phyloP scores from a whole-genome alignment of 2,888 invertebrate species.

The Melanchra persicariae region DNA sequence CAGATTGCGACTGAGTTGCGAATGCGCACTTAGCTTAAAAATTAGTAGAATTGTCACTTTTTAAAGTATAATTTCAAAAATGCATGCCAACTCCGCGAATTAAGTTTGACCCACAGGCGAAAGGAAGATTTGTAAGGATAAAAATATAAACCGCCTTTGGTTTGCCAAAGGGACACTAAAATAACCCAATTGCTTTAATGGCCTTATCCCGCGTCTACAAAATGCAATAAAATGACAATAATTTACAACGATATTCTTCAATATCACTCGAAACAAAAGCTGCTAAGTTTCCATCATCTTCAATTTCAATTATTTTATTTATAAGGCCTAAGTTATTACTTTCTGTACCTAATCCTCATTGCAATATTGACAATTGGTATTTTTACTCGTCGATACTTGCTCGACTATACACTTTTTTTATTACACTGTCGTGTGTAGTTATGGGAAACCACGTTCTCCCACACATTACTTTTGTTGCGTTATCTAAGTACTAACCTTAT shows the following conservation, averaged over 20 bases:
- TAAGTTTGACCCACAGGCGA: too few species aligned
- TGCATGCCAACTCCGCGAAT: too few species aligned
- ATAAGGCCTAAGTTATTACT: not conserved
- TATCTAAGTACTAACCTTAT: constrained; percentile 54
- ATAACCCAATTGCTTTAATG: not conserved
- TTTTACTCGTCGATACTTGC: constrained; percentile 12
- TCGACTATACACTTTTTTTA: constrained; percentile 18
- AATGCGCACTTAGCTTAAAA: too few species aligned
- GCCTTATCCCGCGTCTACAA: too few species aligned
- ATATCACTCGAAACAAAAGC: not conserved
- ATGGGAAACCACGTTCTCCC: constrained; percentile 56
- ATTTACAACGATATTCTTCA: not conserved
- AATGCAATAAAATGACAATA: not conserved
- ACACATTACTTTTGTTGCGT: constrained; percentile 56
- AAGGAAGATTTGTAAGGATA: not conserved
- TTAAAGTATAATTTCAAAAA: too few species aligned
- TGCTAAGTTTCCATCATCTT: constrained; percentile 2
- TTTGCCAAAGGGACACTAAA: too few species aligned
- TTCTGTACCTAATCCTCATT: not conserved
- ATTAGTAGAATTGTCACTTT: too few species aligned
- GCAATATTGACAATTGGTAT: not conserved
- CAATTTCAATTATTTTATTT: not conserved
- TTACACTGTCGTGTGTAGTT: constrained; percentile 14
- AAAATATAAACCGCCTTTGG: too few species aligned
- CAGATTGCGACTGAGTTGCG: too few species aligned